A percentile compares a stretch with the other conserved stretches of the same genome.
Evolutionary conservation across 2,888 invertebrate genomes (phyloP).

Genomic region (Linnaemya vulpina): DNA sequence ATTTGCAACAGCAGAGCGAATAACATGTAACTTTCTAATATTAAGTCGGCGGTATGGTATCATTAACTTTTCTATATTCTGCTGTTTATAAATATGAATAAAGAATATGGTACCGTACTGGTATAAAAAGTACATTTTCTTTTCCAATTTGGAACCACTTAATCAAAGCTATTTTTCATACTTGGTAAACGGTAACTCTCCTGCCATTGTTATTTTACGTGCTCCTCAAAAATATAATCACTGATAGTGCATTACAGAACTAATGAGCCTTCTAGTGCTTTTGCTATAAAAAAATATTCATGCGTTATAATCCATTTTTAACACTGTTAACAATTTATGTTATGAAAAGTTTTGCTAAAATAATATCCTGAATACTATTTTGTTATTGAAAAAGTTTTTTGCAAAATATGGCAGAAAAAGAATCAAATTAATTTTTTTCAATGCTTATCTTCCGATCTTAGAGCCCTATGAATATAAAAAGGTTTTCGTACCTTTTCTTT

Average conservation of each 20-base stretch:
- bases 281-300: not conserved
- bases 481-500: not conserved
- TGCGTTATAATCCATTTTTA: slow-evolving; percentile 28
- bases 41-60: no score
- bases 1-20: no score
- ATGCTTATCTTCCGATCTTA: not conserved
- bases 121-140: no score
- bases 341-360: slow-evolving; percentile 28
- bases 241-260: not conserved
- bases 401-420: slow-evolving; percentile 18
- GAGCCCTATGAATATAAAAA: not conserved
- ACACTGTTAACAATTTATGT: slow-evolving; percentile 48
- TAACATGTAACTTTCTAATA: no score
- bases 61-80: no score
- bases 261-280: not conserved
- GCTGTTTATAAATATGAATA: no score
- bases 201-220: no score
- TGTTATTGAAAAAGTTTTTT: slow-evolving; percentile 59
- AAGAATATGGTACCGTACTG: no score
- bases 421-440: slow-evolving; percentile 17
- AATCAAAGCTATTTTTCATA: no score
- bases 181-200: no score
- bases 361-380: slow-evolving; percentile 17
- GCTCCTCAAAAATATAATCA: no score
- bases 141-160: no score